Evolutionary conservation across 1,140 invertebrate species (phyloP).

Genomic region (Metopolophium dirhodum): DNA sequence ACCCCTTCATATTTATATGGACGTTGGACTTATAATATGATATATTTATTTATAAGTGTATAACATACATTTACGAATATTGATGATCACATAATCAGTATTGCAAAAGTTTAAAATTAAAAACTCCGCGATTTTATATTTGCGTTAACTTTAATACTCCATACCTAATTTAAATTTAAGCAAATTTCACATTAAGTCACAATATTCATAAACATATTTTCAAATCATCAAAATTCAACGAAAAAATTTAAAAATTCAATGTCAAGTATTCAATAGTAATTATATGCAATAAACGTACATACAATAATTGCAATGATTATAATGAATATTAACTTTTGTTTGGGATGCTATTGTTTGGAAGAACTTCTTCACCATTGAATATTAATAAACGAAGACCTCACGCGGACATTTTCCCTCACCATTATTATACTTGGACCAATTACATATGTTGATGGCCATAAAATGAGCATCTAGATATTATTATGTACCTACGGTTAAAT

Average conservation of each 20-base stretch:
- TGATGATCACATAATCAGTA: neutral
- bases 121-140: neutral
- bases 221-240: neutral
- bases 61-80: neutral
- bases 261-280: neutral
- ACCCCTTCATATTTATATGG: neutral
- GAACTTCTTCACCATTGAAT: neutral
- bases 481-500: conserved; percentile 4
- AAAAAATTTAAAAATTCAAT: neutral
- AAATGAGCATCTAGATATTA: neutral
- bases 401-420: neutral
- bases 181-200: neutral
- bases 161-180: neutral
- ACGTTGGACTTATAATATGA: neutral
- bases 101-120: neutral
- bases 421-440: neutral
- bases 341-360: neutral
- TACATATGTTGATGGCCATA: conserved; percentile 2
- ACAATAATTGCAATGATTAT: neutral
- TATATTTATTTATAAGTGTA: too few relatives aligned
- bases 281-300: neutral
- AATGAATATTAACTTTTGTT: conserved; percentile 35
- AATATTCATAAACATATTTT: neutral
- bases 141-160: neutral
- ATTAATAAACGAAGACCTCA: conserved; percentile 11